Percentiles rank a stretch among this genome's conserved stretches.
Evolutionary conservation across 1,140 invertebrate species (phyloP).

Genomic region (Listronotus oregonensis): DNA sequence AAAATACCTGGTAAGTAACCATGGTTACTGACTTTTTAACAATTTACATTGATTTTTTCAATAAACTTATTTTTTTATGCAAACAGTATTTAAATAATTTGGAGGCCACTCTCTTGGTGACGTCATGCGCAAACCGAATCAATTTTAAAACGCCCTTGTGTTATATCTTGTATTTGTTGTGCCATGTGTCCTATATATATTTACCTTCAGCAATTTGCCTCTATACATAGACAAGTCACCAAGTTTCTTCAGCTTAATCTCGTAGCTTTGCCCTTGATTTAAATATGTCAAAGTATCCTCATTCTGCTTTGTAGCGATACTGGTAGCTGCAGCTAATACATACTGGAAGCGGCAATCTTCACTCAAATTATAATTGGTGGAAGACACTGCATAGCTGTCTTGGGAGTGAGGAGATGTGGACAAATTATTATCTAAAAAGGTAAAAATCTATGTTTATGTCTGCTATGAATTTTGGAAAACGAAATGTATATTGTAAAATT

Average conservation of each 20-base stretch:
- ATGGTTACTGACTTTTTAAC: too few relatives aligned
- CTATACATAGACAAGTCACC: constrained; percentile 89
- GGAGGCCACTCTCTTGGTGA: too few relatives aligned
- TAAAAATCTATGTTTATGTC: neutral
- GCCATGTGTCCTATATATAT: too few relatives aligned
- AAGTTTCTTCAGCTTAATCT: constrained; percentile 95
- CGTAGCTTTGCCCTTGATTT: constrained; percentile 97
- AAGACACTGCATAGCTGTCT: constrained; percentile 47
- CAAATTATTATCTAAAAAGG: constrained; percentile 39
- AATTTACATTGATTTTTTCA: too few relatives aligned
- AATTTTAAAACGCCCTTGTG: too few relatives aligned
- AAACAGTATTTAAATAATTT: too few relatives aligned
- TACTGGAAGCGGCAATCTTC: constrained; percentile 84
- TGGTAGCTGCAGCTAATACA: constrained; percentile 92
- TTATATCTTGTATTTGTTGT: too few relatives aligned
- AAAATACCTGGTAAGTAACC: too few relatives aligned
- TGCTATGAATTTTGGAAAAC: neutral
- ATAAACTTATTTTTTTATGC: too few relatives aligned
- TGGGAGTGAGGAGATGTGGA: constrained; percentile 43
- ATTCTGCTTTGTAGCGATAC: constrained; percentile 94
- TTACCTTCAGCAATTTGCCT: constrained; percentile 86
- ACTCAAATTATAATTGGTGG: constrained; percentile 44
- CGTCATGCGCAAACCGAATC: too few relatives aligned
- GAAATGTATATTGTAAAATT: too few relatives aligned
- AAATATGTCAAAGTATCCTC: constrained; percentile 96